A percentile compares a stretch with the other conserved stretches of the same genome.
Conservation (phyloP, 1,140 invertebrate genomes). For the Alviniconcha marisindica region DNA sequence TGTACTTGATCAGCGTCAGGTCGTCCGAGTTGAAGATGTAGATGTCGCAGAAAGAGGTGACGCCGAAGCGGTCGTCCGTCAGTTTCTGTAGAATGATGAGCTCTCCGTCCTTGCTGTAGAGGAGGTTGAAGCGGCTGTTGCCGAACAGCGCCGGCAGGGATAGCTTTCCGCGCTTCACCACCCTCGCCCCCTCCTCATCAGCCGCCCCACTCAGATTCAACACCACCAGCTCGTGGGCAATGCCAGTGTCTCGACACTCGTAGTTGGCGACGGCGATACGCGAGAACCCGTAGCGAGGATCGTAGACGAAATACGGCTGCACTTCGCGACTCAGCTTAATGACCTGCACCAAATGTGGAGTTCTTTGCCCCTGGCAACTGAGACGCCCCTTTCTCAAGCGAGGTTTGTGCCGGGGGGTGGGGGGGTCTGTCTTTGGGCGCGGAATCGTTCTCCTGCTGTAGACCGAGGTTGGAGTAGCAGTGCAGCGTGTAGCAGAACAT, state of each 20-base stretch:
- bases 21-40: constrained; percentile 53
- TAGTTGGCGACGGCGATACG: constrained; percentile 54
- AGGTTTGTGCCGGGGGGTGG: background rate
- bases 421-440: background rate
- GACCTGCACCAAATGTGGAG: background rate
- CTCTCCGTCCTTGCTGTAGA: constrained; percentile 50
- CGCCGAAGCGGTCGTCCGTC: constrained; percentile 52
- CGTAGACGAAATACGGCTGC: constrained; percentile 54
- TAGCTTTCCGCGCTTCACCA: constrained; percentile 47
- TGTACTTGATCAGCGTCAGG: constrained; percentile 48
- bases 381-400: background rate
- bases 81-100: constrained; percentile 55
- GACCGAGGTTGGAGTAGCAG: constrained; percentile 45
- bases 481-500: constrained; percentile 50
- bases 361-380: background rate
- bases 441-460: background rate
- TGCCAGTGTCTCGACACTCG: constrained; percentile 28
- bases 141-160: constrained; percentile 49
- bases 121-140: constrained; percentile 47
- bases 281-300: constrained; percentile 50
- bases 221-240: constrained; percentile 47
- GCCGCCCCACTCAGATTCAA: constrained; percentile 26
- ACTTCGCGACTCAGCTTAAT: constrained; percentile 51
- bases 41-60: constrained; percentile 50
- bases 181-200: background rate